Conservation (phyloP, 2,797 vertebrate genomes). For the Semaprochilodus insignis region DNA sequence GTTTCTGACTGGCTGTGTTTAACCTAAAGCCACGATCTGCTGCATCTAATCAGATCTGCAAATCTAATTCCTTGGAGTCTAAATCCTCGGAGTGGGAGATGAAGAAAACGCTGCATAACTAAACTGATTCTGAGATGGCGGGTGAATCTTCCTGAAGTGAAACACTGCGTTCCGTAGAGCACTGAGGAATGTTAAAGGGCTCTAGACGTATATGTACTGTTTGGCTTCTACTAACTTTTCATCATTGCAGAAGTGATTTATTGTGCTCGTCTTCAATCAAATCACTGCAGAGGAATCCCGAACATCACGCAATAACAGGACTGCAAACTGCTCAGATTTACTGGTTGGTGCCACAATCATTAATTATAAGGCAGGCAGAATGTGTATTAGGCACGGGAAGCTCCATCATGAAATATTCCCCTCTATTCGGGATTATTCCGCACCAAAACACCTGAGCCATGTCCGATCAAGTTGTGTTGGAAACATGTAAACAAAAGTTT, state of each 20-base stretch:
- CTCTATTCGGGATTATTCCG: neutral
- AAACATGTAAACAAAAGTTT: neutral
- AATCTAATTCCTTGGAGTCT: too few relatives aligned
- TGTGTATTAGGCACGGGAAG: neutral
- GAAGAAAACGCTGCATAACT: too few relatives aligned
- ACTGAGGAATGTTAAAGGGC: too few relatives aligned
- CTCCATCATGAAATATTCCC: neutral
- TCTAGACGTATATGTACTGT: too few relatives aligned
- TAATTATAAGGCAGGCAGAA: neutral
- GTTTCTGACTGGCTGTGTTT: neutral
- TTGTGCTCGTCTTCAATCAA: neutral
- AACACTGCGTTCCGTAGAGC: too few relatives aligned
- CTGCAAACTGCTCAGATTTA: neutral
- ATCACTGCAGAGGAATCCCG: slow-evolving; percentile 25
- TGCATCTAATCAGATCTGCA: neutral
- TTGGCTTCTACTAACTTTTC: too few relatives aligned
- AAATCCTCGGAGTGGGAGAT: too few relatives aligned
- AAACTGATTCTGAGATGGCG: too few relatives aligned
- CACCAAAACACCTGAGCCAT: neutral
- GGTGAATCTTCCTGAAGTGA: too few relatives aligned
- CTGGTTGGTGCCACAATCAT: neutral
- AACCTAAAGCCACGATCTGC: slow-evolving; percentile 3
- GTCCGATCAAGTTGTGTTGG: neutral
- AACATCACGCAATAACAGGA: neutral
- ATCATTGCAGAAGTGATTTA: neutral